phyloP scores from a whole-genome alignment of 2,888 invertebrate genomes.

The Eurois occulta region DNA sequence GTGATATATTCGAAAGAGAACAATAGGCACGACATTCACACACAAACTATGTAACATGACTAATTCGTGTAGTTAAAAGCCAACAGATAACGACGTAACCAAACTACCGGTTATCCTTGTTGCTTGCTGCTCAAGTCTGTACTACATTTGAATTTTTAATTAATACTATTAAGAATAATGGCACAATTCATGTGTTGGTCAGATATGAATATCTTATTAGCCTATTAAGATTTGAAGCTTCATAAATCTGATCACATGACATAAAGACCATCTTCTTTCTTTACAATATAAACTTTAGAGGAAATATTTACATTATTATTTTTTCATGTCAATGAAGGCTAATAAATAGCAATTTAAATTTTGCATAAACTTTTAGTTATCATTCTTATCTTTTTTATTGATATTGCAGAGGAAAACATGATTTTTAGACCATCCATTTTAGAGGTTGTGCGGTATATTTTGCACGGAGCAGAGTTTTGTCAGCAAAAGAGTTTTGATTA shows the following conservation, averaged over 20 bases:
- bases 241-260: not conserved
- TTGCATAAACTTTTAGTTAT: slow-evolving; percentile 4
- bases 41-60: slow-evolving; percentile 47
- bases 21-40: slow-evolving; percentile 45
- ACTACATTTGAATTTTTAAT: slow-evolving; percentile 58
- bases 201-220: slow-evolving; percentile 16
- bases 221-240: not conserved
- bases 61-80: slow-evolving; percentile 43
- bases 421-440: slow-evolving; percentile 14
- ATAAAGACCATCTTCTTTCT: not conserved
- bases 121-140: slow-evolving; percentile 27
- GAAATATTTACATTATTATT: not conserved
- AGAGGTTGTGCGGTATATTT: not conserved
- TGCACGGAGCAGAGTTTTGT: not conserved
- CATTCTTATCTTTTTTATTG: slow-evolving; percentile 17
- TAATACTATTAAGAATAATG: slow-evolving; percentile 50
- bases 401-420: slow-evolving; percentile 6
- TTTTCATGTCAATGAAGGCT: slow-evolving; percentile 9
- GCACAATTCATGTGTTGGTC: slow-evolving; percentile 21
- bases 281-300: not conserved
- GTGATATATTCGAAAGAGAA: slow-evolving; percentile 21
- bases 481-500: not conserved
- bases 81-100: slow-evolving; percentile 59
- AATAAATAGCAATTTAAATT: slow-evolving; percentile 3
- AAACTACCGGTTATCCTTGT: slow-evolving; percentile 68